Evolutionary conservation across 2,797 vertebrate species (phyloP).

Genomic region (Rhadinocentrus ornatus): DNA sequence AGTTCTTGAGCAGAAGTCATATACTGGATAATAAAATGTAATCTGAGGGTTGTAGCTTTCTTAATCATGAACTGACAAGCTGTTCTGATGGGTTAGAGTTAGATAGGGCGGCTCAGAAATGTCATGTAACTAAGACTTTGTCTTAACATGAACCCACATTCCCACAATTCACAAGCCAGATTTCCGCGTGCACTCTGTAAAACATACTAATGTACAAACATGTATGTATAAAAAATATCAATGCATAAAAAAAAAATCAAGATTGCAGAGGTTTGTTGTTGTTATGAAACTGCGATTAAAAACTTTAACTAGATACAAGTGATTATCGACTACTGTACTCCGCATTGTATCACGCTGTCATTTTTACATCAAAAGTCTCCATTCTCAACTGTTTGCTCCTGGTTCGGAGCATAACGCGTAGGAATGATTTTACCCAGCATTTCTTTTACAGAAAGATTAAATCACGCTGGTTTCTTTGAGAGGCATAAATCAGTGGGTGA

Average conservation of each 20-base stretch:
- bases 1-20: constrained; percentile 76
- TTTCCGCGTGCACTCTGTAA: constrained; percentile 22
- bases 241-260: too few species aligned
- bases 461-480: background rate
- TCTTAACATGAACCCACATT: constrained; percentile 8
- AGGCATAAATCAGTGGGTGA: background rate
- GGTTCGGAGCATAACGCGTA: background rate
- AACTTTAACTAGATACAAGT: background rate
- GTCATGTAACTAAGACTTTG: constrained; percentile 21
- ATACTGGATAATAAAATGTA: constrained; percentile 80
- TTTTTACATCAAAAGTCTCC: background rate
- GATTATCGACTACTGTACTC: background rate
- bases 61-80: constrained; percentile 70
- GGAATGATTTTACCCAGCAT: background rate
- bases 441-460: background rate
- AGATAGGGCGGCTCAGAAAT: constrained; percentile 38
- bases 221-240: background rate
- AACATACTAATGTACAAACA: background rate
- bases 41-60: constrained; percentile 77
- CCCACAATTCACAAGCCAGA: constrained; percentile 9
- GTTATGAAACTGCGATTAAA: background rate
- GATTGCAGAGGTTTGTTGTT: background rate
- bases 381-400: background rate
- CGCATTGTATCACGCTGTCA: background rate
- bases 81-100: constrained; percentile 50